Conservation (phyloP, 1,140 invertebrate species). For the Bombus pascuorum region DNA sequence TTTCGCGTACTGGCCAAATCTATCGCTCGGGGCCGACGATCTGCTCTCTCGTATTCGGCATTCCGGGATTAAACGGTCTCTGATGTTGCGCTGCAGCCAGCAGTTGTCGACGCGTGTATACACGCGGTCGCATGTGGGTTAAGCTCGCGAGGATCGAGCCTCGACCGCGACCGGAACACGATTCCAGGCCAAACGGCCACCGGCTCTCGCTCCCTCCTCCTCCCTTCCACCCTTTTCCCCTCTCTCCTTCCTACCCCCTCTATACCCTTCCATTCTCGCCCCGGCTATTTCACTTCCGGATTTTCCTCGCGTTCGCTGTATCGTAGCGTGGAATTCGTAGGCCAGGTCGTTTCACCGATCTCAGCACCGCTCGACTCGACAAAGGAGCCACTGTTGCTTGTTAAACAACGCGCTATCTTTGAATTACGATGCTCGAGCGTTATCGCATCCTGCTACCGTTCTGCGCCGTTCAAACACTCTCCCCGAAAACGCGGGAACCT, state of each 20-base stretch:
- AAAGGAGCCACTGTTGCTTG: conserved; percentile 60
- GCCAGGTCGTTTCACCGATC: conserved; percentile 14
- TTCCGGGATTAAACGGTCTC: conserved; percentile 77
- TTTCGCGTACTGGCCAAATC: conserved; percentile 80
- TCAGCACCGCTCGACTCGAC: conserved; percentile 44
- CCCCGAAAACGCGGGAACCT: conserved; percentile 54
- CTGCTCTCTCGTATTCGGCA: conserved; percentile 67
- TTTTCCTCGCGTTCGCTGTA: not conserved
- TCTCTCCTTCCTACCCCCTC: not conserved
- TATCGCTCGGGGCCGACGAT: conserved; percentile 76
- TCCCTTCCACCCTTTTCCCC: not conserved
- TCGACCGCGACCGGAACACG: conserved; percentile 12
- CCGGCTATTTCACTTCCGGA: conserved; percentile 21
- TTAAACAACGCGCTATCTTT: conserved; percentile 69
- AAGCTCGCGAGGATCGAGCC: conserved; percentile 12
- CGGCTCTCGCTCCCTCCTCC: not conserved
- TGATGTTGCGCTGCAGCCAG: conserved; percentile 57
- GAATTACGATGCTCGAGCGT: conserved; percentile 65
- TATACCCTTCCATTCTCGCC: too few relatives aligned
- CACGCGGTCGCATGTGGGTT: conserved; percentile 4
- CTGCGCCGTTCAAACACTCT: conserved; percentile 67
- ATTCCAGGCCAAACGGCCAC: conserved; percentile 17
- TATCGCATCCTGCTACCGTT: conserved; percentile 73
- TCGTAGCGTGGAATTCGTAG: conserved; percentile 7
- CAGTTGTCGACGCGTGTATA: conserved; percentile 21